A percentile compares a stretch with the other conserved stretches of the same genome.
phyloP scores from a whole-genome alignment of 2,888 invertebrate genomes.

The Macrosoma leucophasiata region DNA sequence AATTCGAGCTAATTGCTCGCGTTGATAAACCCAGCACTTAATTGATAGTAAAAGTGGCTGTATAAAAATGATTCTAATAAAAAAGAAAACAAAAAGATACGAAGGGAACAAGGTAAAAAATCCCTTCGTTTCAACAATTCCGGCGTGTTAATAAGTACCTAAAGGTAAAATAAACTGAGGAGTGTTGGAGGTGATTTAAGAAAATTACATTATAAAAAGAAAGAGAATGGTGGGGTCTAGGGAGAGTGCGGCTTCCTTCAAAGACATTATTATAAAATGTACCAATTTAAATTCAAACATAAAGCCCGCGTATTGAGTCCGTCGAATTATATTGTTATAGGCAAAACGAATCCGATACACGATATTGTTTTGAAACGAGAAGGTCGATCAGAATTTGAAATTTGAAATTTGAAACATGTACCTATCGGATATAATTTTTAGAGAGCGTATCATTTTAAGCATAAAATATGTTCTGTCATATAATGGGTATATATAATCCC shows the following conservation, averaged over 20 bases:
- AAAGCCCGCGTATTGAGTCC: slow-evolving; percentile 42
- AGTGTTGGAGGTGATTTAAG: slow-evolving; percentile 58
- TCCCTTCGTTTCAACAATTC: slow-evolving; percentile 31
- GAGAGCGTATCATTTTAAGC: too few species aligned
- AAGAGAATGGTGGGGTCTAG: slow-evolving; percentile 48
- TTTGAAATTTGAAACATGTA: too few species aligned
- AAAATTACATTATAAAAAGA: slow-evolving; percentile 71
- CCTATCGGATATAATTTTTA: too few species aligned
- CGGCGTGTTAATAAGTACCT: slow-evolving; percentile 38
- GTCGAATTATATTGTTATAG: slow-evolving; percentile 32
- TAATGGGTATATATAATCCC: too few species aligned
- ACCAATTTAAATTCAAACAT: slow-evolving; percentile 67
- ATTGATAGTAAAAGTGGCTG: too few species aligned
- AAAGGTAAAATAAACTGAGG: slow-evolving; percentile 46
- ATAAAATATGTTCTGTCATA: too few species aligned
- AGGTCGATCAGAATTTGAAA: too few species aligned
- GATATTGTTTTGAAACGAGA: too few species aligned
- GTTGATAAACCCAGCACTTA: too few species aligned
- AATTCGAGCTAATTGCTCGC: too few species aligned
- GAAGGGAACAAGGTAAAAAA: slow-evolving; percentile 9
- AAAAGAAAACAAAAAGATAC: too few species aligned
- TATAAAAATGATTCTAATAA: too few species aligned
- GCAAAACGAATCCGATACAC: slow-evolving; percentile 29
- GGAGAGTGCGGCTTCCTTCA: slow-evolving; percentile 45
- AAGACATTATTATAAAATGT: slow-evolving; percentile 65